phyloP scores from a whole-genome alignment of 2,888 invertebrate genomes.

The Cryptophagus acutangulus region DNA sequence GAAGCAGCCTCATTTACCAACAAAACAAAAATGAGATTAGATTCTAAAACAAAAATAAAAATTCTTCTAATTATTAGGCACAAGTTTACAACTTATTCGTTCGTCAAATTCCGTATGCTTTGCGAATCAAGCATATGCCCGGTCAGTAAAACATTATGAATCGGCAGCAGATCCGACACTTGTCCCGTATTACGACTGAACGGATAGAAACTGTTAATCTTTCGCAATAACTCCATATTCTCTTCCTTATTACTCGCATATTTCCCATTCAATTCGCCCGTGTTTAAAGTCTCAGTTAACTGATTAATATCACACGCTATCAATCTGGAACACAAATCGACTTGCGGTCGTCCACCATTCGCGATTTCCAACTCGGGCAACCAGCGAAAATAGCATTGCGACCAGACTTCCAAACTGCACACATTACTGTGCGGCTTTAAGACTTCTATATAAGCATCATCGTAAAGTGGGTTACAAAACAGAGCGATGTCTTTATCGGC shows the following conservation, averaged over 20 bases:
- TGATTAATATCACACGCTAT: slow-evolving; percentile 17
- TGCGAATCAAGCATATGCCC: slow-evolving; percentile 64
- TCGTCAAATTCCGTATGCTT: slow-evolving; percentile 61
- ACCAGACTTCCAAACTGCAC: slow-evolving; percentile 69
- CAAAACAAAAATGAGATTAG: no score
- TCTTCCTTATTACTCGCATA: slow-evolving; percentile 39
- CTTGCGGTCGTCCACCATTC: slow-evolving; percentile 62
- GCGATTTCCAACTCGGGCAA: slow-evolving; percentile 74
- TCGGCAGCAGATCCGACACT: slow-evolving; percentile 45
- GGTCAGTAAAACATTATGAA: slow-evolving; percentile 59
- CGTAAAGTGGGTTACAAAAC: slow-evolving; percentile 81
- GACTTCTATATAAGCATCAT: slow-evolving; percentile 40
- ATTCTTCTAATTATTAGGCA: no score
- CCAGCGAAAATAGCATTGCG: slow-evolving; percentile 88
- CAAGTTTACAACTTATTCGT: slow-evolving; percentile 53
- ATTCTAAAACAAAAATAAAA: no score
- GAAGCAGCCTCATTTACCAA: no score
- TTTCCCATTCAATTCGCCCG: slow-evolving; percentile 30
- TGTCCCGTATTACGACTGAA: slow-evolving; percentile 46
- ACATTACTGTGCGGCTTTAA: slow-evolving; percentile 53
- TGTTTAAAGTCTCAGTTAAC: not conserved
- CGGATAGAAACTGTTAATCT: slow-evolving; percentile 50
- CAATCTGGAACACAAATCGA: slow-evolving; percentile 51
- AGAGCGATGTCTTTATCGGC: slow-evolving; percentile 72
- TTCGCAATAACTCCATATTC: slow-evolving; percentile 39